phyloP scores from a whole-genome alignment of 2,113 vertebrate genomes.

The Lycaon pictus region DNA sequence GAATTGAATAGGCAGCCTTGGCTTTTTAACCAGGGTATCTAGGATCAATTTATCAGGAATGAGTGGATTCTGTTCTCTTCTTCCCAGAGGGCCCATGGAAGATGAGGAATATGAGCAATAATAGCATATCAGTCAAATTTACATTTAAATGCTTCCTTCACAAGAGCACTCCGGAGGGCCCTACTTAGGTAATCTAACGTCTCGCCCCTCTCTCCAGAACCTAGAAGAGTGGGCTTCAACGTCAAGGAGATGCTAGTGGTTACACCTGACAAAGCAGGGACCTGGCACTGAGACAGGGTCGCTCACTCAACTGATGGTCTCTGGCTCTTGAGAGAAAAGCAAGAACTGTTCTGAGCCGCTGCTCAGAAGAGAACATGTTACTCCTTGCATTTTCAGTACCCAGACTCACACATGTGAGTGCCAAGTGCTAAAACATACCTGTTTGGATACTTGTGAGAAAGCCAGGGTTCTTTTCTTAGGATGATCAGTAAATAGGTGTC shows the following conservation, averaged over 20 bases:
- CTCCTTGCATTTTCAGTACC: neutral
- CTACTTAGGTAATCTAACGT: conserved; percentile 74
- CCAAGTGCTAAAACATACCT: neutral
- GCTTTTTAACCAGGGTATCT: conserved; percentile 57
- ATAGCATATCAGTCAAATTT: conserved; percentile 85
- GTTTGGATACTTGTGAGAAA: neutral
- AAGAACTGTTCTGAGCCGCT: neutral
- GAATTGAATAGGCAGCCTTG: conserved; percentile 54
- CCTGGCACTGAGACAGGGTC: fast-evolving
- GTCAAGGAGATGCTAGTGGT: conserved; percentile 8
- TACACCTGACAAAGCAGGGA: neutral
- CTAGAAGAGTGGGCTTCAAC: conserved; percentile 34
- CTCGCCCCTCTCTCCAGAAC: neutral
- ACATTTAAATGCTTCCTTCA: conserved; percentile 79
- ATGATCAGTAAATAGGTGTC: neutral
- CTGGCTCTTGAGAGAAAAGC: conserved; percentile 28
- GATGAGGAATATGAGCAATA: conserved; percentile 77
- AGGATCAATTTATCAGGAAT: conserved; percentile 73
- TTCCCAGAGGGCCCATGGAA: conserved; percentile 78
- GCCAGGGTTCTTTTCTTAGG: neutral
- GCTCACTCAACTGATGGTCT: neutral
- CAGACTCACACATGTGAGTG: neutral
- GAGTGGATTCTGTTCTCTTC: conserved; percentile 74
- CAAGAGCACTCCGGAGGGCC: conserved; percentile 63
- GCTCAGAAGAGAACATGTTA: neutral